These are phyloP conservation scores for Sinotaia quadrata DNA, from an alignment of 2,888 invertebrate species.

Conservation along the genomic window DNA sequence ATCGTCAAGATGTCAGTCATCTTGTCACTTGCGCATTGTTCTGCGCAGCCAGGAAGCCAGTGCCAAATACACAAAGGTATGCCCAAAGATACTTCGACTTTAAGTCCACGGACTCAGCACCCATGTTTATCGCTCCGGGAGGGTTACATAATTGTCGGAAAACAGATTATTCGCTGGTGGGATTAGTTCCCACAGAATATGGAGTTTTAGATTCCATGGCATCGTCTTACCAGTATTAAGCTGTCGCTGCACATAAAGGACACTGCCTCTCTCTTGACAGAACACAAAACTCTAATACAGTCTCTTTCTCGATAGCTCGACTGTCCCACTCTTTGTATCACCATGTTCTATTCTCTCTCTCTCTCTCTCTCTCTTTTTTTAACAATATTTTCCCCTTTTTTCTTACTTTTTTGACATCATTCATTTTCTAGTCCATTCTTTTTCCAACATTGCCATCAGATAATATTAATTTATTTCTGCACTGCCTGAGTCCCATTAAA, in stretches of 20 bases:
- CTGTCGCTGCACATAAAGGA: constrained; percentile 14
- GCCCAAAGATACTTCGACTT: neutral
- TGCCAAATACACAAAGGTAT: neutral
- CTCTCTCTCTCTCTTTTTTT: neutral
- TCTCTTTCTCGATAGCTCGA: neutral
- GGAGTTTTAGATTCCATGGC: neutral
- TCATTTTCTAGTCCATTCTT: neutral
- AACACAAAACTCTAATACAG: neutral
- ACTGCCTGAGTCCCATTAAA: too few species aligned
- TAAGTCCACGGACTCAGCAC: neutral
- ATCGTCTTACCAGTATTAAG: constrained; percentile 21
- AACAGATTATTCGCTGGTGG: constrained; percentile 23
- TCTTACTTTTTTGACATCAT: neutral
- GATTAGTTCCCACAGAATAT: neutral
- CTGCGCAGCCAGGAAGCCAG: neutral
- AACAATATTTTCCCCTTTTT: neutral
- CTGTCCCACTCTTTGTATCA: neutral
- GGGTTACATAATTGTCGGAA: constrained; percentile 25
- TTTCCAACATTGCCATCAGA: too few species aligned
- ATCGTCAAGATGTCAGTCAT: neutral
- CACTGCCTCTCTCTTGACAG: neutral
- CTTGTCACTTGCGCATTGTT: neutral
- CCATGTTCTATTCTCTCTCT: neutral
- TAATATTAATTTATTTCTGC: neutral
- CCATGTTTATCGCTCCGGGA: constrained; percentile 25